These are phyloP conservation scores for Palloptera scutellata DNA, from an alignment of 2,888 invertebrate species.

Conservation along the genomic window DNA sequence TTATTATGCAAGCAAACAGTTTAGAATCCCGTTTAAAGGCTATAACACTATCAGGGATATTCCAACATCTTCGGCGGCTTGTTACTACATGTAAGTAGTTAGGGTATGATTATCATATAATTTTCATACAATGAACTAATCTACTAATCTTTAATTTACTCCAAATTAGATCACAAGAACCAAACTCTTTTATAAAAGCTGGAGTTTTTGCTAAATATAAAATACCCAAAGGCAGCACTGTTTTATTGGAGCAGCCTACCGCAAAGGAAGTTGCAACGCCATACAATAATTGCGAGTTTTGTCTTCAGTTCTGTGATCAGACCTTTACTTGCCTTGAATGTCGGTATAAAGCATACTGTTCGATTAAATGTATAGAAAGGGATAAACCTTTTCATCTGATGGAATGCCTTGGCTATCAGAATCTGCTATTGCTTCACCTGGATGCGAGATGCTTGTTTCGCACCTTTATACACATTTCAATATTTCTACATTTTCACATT, in stretches of 20 bases:
- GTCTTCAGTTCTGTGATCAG: slow-evolving; percentile 26
- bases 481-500: slow-evolving; percentile 28
- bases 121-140: not conserved
- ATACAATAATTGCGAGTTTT: slow-evolving; percentile 38
- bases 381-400: slow-evolving; percentile 31
- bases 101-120: not conserved
- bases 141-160: not conserved
- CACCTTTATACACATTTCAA: slow-evolving; percentile 34
- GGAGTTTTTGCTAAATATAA: slow-evolving; percentile 32
- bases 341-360: slow-evolving; percentile 42
- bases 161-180: not conserved
- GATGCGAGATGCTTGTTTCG: slow-evolving; percentile 38
- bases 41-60: slow-evolving; percentile 30
- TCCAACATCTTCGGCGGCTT: slow-evolving; percentile 30
- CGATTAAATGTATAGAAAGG: slow-evolving; percentile 36
- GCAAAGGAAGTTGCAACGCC: slow-evolving; percentile 33
- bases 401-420: slow-evolving; percentile 40
- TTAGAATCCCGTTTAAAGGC: slow-evolving; percentile 34
- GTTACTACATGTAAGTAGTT: slow-evolving; percentile 31
- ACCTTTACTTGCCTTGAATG: slow-evolving; percentile 41
- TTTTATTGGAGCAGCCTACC: slow-evolving; percentile 36
- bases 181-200: not conserved
- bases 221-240: slow-evolving; percentile 28
- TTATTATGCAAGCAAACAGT: slow-evolving; percentile 1
- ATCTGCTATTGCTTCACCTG: slow-evolving; percentile 35